Base-by-base conservation (phyloP, 2,797 vertebrate genomes). In the Nothura maculosa region DNA sequence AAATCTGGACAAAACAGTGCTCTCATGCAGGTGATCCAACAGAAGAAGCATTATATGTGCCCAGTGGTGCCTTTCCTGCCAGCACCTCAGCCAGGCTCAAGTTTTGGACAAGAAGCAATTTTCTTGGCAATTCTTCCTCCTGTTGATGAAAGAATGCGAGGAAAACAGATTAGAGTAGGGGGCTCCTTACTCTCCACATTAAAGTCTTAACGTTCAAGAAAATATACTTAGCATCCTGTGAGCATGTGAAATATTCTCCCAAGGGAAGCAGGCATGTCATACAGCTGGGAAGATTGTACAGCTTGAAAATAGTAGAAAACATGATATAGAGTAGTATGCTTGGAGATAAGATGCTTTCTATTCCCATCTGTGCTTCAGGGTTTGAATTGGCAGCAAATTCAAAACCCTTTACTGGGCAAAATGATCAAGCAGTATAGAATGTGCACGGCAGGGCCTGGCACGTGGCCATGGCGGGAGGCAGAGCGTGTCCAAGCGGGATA, bases 301-400 rank as follows among this genome's bases (percentile, higher is more conserved):
- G 66, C 82, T 92, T 91, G 77, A 81, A 95, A 92, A 92, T 61
- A 86, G 74, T 79, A 91, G 90, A 92, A 95, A 93, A 86, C 83
- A 78, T 70, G 61, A 72, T 88, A 72, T 25, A 48, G 77, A 80
- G 67, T 88, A 6, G 9, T 79, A 74, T 85, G 78, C 40, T 84
- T 74, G 75, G 48, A 91, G 91, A 94, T 84, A 85, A 88, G 43
- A 70, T 93, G 57, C 42, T 80, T 89, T 92, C 85, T 88, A 91
- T 90, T 94, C 63, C 90, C 78, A 93, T 95, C 85, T 89, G 75
- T 81, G 78, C 78, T 96, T 88, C 69, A 85, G 66, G 85, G 78
- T 34, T 75, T 88, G 95, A 89, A 82, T 90, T 94, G 91, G 90
- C 81, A 96, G 84, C 45, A 94, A 87, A 94, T 85, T 85, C 5